A percentile compares a stretch with the other conserved stretches of the same genome.
Evolutionary conservation across 2,113 vertebrate genomes (phyloP).

Genomic region (Danio rerio): DNA sequence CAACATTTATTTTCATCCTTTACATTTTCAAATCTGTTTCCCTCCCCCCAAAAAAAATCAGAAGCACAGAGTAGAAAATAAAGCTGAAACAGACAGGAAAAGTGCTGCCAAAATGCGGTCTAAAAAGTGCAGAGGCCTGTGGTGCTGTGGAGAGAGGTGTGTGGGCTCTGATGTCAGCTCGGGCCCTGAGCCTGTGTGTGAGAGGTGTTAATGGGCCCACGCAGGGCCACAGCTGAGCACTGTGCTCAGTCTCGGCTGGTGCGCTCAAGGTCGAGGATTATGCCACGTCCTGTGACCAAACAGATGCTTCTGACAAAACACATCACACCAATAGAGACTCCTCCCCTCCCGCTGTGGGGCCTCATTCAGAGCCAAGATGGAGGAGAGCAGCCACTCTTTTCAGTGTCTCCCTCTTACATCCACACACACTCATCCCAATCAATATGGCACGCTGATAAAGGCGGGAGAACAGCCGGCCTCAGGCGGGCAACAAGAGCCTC

Average conservation of each 20-base stretch:
- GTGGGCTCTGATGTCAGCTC: conserved; percentile 45
- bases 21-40: background rate
- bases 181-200: conserved; percentile 45
- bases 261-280: conserved; percentile 58
- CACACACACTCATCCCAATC: conserved; percentile 52
- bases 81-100: conserved; percentile 38
- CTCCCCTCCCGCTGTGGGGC: conserved; percentile 44
- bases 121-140: conserved; percentile 52
- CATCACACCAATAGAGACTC: conserved; percentile 55
- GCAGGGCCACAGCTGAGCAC: conserved; percentile 61
- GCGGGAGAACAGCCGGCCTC: conserved; percentile 40
- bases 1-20: no score
- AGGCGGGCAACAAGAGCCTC: conserved; percentile 30
- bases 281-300: conserved; percentile 58
- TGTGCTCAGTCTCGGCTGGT: conserved; percentile 45
- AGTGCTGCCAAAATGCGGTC: conserved; percentile 29
- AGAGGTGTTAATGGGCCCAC: conserved; percentile 64
- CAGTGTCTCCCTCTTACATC: conserved; percentile 22
- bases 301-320: conserved; percentile 64
- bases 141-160: conserved; percentile 44
- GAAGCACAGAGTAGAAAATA: conserved; percentile 22
- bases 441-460: conserved; percentile 54
- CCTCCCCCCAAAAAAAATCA: background rate
- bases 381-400: conserved; percentile 43
- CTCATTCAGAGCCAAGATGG: conserved; percentile 51